Conservation (phyloP, 2,797 vertebrate species). For the Chelidonichthys spinosus region DNA sequence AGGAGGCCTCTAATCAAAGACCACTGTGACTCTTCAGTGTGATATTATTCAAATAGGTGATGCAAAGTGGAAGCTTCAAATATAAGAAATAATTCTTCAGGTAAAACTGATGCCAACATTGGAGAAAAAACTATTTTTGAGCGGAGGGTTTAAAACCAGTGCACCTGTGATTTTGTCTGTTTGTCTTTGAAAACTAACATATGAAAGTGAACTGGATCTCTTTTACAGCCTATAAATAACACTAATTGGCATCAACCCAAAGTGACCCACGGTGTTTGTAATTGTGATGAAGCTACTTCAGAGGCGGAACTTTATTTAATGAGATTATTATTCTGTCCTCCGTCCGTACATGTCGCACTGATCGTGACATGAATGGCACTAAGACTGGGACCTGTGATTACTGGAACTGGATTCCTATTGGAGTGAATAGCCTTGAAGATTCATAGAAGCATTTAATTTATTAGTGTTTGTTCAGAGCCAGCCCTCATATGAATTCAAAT, state of each 20-base stretch:
- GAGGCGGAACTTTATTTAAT: not conserved
- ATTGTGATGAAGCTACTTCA: constrained; percentile 19
- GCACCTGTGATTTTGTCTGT: not conserved
- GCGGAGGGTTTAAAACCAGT: not conserved
- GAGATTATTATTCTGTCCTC: not conserved
- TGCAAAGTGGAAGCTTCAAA: not conserved
- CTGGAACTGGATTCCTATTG: not conserved
- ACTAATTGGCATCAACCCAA: not conserved
- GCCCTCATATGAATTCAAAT: not conserved
- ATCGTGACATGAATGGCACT: constrained; percentile 15
- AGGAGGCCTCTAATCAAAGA: not conserved
- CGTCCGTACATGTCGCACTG: not conserved
- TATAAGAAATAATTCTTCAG: not conserved
- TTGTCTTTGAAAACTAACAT: not conserved
- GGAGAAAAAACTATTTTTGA: not conserved
- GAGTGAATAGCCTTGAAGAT: not conserved
- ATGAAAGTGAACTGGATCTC: constrained; percentile 2
- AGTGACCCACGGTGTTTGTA: constrained; percentile 21
- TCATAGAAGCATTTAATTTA: constrained; percentile 9
- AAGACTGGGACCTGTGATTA: constrained; percentile 2
- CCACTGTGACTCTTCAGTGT: not conserved
- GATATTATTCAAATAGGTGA: not conserved
- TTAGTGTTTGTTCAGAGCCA: constrained; percentile 1
- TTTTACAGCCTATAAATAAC: not conserved
- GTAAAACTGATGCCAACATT: not conserved